Percentiles rank a stretch among this genome's conserved stretches.
Evolutionary conservation across 2,888 invertebrate species (phyloP).

Genomic region (Pyrochroa serraticornis): DNA sequence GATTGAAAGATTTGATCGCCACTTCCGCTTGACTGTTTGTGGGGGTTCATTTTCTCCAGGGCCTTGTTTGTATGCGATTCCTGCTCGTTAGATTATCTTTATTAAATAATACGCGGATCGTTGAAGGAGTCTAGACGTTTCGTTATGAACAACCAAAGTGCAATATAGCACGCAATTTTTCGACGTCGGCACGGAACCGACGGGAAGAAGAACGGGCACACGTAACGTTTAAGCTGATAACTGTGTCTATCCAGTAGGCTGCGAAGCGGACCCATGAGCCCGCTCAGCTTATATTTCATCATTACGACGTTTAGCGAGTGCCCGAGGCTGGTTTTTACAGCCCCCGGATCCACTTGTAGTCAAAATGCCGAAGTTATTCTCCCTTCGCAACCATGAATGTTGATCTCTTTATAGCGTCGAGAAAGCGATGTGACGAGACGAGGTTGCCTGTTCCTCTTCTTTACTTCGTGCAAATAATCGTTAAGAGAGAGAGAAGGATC

Average conservation of each 20-base stretch:
- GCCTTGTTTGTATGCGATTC: too few relatives aligned
- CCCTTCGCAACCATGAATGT: too few relatives aligned
- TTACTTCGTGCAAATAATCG: too few relatives aligned
- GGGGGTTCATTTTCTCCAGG: too few relatives aligned
- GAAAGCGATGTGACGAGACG: too few relatives aligned
- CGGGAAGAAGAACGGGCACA: constrained; percentile 23
- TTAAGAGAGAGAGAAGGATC: too few relatives aligned
- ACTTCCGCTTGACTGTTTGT: too few relatives aligned
- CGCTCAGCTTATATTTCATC: constrained; percentile 38
- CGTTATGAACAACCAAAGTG: constrained; percentile 22
- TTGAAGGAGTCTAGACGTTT: constrained; percentile 25
- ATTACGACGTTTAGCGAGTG: constrained; percentile 41
- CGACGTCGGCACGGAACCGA: constrained; percentile 15
- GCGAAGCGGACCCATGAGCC: constrained; percentile 31
- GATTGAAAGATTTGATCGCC: too few relatives aligned
- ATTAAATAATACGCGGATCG: constrained; percentile 22
- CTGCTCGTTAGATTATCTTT: neutral
- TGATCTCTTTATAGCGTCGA: too few relatives aligned
- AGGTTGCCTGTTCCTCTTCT: constrained; percentile 10
- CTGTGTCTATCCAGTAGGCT: constrained; percentile 21
- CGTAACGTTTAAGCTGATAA: constrained; percentile 27
- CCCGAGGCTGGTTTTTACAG: constrained; percentile 26
- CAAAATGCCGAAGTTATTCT: neutral
- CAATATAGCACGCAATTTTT: constrained; percentile 24
- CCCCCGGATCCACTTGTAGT: constrained; percentile 17